phyloP scores from a whole-genome alignment of 1,140 invertebrate genomes.

The Hycleus cichorii region DNA sequence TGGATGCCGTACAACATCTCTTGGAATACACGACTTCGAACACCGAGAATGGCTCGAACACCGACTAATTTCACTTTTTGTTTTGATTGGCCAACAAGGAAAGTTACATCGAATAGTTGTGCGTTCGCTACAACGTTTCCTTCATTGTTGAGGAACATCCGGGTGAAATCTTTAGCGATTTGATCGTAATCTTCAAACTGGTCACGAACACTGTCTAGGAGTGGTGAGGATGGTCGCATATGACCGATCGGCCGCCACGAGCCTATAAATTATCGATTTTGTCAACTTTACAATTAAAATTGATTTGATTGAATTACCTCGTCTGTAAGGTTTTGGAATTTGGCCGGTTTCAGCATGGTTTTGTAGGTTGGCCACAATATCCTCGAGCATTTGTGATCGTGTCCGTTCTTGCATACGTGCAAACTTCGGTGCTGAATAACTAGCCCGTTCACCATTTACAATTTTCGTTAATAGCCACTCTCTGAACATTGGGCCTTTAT shows the following conservation, averaged over 20 bases:
- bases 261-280: slow-evolving; percentile 42
- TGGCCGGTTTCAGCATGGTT: slow-evolving; percentile 93
- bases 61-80: slow-evolving; percentile 84
- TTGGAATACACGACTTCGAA: slow-evolving; percentile 76
- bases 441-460: slow-evolving; percentile 93
- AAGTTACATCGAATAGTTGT: slow-evolving; percentile 83
- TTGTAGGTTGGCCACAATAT: slow-evolving; percentile 87
- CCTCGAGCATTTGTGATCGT: slow-evolving; percentile 85
- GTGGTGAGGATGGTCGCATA: slow-evolving; percentile 86
- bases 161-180: slow-evolving; percentile 85
- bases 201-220: slow-evolving; percentile 85
- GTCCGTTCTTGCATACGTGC: slow-evolving; percentile 91
- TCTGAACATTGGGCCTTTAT: slow-evolving; percentile 78
- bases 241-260: slow-evolving; percentile 93
- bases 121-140: slow-evolving; percentile 62
- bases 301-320: slow-evolving; percentile 48
- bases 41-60: slow-evolving; percentile 83
- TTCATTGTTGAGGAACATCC: slow-evolving; percentile 77
- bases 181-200: slow-evolving; percentile 92
- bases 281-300: neutral
- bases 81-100: slow-evolving; percentile 83
- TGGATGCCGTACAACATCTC: slow-evolving; percentile 94
- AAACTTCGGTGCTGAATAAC: slow-evolving; percentile 95
- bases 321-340: slow-evolving; percentile 86
- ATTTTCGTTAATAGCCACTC: slow-evolving; percentile 97